Base-by-base conservation (phyloP, 2,888 invertebrate genomes). In the Sphaeridia pumilis region DNA sequence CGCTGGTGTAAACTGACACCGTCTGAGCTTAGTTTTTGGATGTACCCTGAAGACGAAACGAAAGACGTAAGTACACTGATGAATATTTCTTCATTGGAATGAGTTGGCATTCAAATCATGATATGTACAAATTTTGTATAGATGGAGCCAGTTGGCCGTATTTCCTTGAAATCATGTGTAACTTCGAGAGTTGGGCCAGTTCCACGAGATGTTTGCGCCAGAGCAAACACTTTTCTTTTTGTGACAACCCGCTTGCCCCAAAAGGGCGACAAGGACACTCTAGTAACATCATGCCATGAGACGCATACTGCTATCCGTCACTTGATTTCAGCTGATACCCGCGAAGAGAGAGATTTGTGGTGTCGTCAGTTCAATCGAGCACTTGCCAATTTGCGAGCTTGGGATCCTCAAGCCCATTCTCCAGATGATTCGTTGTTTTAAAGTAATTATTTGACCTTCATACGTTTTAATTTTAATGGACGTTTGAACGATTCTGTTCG, bases 11-110 rank as follows among this genome's bases (percentile, higher is more conserved):
- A 83, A 20, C 78, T 97, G 49, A 81, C 83, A 66, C 81, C 87
- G 4, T 80, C 84, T 27, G 74, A 78, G 25, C 75, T 97, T 26
- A 80, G 82, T 53, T 95, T 83, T 73, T 97, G 97, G 95, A 89
- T 88, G 72, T 95, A 95, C 72, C 97, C 95, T 0, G 95, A 97
- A 65, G 93, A 97, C 70, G 94, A 93, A 67, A 20, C 5, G 26
- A 14, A 53, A 4, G 28, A 46, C 10, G 38, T 38, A 47, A 17
- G 21, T 20, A 41, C 24, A 20, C 14, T 38, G 21, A n/a, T n/a
- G n/a, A n/a, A n/a, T 17, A 25, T n/a, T 41, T 41, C 2, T 14
- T 17, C 5, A 38, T 48, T 36, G n/a, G n/a, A n/a, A n/a, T n/a
- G n/a, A n/a, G n/a, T n/a, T n/a, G n/a, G n/a, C n/a, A n/a, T n/a